Base-by-base conservation (phyloP, 2,113 vertebrate genomes). In the Macrotis lagotis region DNA sequence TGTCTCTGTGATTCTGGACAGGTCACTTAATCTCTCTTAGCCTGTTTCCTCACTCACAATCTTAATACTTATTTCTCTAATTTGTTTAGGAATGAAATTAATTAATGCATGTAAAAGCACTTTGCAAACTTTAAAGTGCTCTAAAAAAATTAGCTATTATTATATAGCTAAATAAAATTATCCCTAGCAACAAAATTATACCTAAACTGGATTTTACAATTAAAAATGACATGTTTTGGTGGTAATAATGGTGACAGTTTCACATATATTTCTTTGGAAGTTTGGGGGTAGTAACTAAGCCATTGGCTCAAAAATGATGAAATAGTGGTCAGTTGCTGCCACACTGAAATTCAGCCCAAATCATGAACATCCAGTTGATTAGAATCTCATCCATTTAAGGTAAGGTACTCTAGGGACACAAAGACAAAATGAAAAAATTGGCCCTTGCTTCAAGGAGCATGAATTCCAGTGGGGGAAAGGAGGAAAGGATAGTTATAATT, bases 141-240 rank as follows among this genome's bases (percentile, higher is more conserved):
- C 5, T 66, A 66, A 16, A n/a, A 37, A 66, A 14, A 0, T 66
- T 16, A 37, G 2, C 31, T 66, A n/a, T 66, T 66, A 16, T n/a
- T 66, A 37, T n/a, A 37, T 66, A 66, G 92, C 95, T 95, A 52
- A 95, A 90, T 93, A 53, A 51, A 52, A 93, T 94, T 96, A 96
- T 96, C 90, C 47, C 48, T 91, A 95, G 88, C 90, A 94, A 25
- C 88, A 93, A 96, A 83, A 88, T 48, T 94, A 16, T 51, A 91
- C 83, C 92, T 94, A 90, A 92, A 94, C 90, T 83, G 44, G 91
- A 31, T 49, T 48, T 92, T 44, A 2, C 53, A 47, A 26, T 93
- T n/a, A 92, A 91, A 93, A 55, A 31, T 94, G 90, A 91, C 93
- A 95, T 96, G 52, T n/a, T 96, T 3, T 52, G 25, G 93, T 93